Percentiles rank a stretch among this genome's conserved stretches.
Conservation (phyloP, 1,140 invertebrate species). For the Spodoptera litura region DNA sequence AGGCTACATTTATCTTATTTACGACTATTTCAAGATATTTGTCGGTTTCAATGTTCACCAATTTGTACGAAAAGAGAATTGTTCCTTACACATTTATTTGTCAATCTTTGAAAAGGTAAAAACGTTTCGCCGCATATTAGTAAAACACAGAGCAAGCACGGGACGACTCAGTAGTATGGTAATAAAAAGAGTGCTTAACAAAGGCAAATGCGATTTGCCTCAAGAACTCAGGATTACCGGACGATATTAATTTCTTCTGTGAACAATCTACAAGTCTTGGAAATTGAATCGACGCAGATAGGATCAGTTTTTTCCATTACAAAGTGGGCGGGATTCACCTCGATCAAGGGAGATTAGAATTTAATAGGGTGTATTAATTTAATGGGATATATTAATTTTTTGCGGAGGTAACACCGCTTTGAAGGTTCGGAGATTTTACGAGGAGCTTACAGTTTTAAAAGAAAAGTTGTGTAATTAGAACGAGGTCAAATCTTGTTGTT, state of each 20-base stretch:
- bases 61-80: no score
- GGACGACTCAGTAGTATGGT: not conserved
- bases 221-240: slow-evolving; percentile 43
- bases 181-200: slow-evolving; percentile 10
- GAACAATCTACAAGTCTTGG: slow-evolving; percentile 49
- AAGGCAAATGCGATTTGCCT: slow-evolving; percentile 21
- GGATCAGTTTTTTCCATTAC: slow-evolving; percentile 57
- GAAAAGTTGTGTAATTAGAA: not conserved
- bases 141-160: not conserved
- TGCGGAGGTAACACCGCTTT: slow-evolving; percentile 30
- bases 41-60: no score
- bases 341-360: slow-evolving; percentile 51
- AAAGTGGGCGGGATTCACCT: slow-evolving; percentile 47
- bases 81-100: no score
- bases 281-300: slow-evolving; percentile 55
- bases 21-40: no score
- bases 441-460: not conserved
- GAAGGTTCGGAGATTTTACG: not conserved
- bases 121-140: no score
- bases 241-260: slow-evolving; percentile 49
- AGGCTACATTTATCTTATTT: no score
- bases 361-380: slow-evolving; percentile 55
- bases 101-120: no score
- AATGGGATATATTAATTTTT: slow-evolving; percentile 53
- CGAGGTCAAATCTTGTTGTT: not conserved